Conservation (phyloP, 2,797 vertebrate species). For the Stomatorhinus walkeri region DNA sequence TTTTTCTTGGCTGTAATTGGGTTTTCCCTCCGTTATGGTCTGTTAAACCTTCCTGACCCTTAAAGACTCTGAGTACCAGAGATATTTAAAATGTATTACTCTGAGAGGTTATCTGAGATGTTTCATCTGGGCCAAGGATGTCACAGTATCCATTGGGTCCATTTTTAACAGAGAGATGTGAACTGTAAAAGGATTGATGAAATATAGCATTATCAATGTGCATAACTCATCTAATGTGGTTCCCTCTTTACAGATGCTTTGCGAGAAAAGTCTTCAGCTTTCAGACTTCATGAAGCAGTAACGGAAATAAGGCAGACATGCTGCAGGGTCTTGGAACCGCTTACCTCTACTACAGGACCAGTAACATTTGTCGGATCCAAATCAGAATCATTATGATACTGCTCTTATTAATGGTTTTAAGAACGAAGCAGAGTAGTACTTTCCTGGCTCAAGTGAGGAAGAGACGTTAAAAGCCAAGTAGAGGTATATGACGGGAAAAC, state of each 20-base stretch:
- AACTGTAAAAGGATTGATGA: background rate
- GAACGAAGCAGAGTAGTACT: background rate
- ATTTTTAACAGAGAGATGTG: background rate
- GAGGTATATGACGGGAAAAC: background rate
- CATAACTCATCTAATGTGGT: background rate
- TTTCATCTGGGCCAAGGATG: background rate
- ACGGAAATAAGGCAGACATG: background rate
- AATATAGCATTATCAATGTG: background rate
- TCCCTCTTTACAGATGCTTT: background rate
- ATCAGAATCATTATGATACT: background rate
- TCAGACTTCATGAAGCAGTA: background rate
- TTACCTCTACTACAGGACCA: background rate
- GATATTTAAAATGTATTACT: background rate
- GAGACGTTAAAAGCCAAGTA: background rate
- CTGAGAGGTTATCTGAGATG: background rate
- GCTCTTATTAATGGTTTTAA: background rate
- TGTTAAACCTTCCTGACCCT: background rate
- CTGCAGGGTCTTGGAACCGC: background rate
- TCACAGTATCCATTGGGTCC: background rate
- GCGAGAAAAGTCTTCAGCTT: background rate
- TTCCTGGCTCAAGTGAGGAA: background rate
- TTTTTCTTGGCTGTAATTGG: background rate
- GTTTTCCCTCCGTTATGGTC: background rate
- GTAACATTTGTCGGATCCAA: background rate
- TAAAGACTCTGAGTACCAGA: background rate